Conservation (phyloP, 2,113 vertebrate species). For the Phalacrocorax carbo region DNA sequence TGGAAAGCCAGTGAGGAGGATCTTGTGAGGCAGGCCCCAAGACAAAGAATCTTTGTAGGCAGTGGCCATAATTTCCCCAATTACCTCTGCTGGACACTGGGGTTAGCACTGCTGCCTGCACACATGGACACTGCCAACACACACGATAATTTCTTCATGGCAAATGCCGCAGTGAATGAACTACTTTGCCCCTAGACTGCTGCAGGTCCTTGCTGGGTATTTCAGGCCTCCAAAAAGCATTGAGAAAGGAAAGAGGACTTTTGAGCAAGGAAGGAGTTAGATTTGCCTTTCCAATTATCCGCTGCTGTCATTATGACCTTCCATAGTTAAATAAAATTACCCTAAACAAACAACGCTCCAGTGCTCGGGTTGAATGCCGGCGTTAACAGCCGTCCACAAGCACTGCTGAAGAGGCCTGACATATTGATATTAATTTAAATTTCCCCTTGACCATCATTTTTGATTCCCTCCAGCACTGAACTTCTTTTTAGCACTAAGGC, state of each 20-base stretch:
- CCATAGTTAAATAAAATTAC: neutral
- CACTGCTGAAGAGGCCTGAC: neutral
- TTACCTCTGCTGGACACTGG: rapidly evolving
- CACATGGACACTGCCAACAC: neutral
- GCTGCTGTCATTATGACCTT: conserved; percentile 2
- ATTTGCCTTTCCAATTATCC: conserved; percentile 1
- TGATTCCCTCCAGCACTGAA: neutral
- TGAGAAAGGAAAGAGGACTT: neutral
- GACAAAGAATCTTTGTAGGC: neutral
- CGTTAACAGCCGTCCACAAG: neutral
- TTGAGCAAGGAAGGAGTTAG: neutral
- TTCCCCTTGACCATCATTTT: conserved; percentile 40
- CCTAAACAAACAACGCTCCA: neutral
- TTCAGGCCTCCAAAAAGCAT: neutral
- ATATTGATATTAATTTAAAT: conserved; percentile 4
- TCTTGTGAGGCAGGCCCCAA: neutral
- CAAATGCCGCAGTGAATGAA: rapidly evolving
- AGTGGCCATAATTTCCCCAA: neutral
- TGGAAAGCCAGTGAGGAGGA: rapidly evolving
- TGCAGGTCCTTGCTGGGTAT: neutral
- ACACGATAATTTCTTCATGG: neutral
- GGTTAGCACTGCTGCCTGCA: neutral
- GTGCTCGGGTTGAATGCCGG: rapidly evolving
- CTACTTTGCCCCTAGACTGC: rapidly evolving
- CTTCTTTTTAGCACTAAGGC: neutral